Base-by-base conservation (phyloP, 2,888 invertebrate genomes). In the Oegoconia quadripuncta region DNA sequence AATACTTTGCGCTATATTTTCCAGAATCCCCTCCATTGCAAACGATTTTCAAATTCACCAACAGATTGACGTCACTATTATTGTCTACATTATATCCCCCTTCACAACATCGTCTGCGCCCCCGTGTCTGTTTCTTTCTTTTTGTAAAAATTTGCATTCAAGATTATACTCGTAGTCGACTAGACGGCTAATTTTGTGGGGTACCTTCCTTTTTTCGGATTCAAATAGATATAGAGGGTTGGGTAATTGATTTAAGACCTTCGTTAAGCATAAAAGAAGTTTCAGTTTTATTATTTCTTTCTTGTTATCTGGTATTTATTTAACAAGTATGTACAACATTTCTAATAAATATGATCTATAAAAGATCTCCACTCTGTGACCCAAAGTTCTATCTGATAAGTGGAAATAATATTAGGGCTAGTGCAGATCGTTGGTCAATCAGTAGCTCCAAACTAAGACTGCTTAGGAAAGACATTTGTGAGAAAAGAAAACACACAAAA, bases 91-190 rank as follows among this genome's bases (percentile, higher is more conserved):
- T 27, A 27, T 32, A 8, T 20, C 18, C 20, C 18, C 20, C 20
- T 3, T 12, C 14, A 11, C n/a, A 17, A 15, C 13, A 15, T 22
- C 6, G 27, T 28, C 17, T 28, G 20, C 14, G 15, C 22, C 22
- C 29, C 14, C 29, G 48, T 48, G 48, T 59, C 60, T 57, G 43
- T 53, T 48, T 50, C 51, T 57, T 55, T 52, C 57, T 52, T 46
- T 51, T 46, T 54, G 52, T 52, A 42, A 44, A 51, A 63, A 72
- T 72, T 71, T 68, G 63, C 70, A 69, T 72, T 62, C 34, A 39
- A 57, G 60, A 71, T 71, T 70, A 64, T 58, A n/a, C n/a, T n/a
- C n/a, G n/a, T n/a, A 59, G 50, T 46, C 41, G 34, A 40, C 49
- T 34, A 47, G 48, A 44, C 34, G 46, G 50, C 59, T 70, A 67